Percentiles rank a stretch among this genome's conserved stretches.
Conservation (phyloP, 2,888 invertebrate genomes). For the Lochmaea crataegi region DNA sequence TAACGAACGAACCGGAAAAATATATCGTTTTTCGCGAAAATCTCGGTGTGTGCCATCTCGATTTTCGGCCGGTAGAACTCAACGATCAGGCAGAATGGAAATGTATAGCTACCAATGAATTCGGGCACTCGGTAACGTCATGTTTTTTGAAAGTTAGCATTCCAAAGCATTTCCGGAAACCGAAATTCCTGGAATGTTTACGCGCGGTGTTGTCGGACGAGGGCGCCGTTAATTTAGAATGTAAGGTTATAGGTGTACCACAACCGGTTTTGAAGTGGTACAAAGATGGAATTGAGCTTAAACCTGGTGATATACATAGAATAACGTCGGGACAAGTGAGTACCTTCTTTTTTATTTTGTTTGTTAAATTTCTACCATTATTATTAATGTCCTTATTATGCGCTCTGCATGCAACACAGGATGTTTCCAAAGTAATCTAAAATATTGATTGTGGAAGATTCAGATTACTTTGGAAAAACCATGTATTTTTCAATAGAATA, state of each 20-base stretch:
- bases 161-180: conserved; percentile 90
- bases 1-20: conserved; percentile 75
- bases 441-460: too few species aligned
- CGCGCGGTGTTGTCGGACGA: conserved; percentile 88
- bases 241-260: conserved; percentile 92
- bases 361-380: neutral
- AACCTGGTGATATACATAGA: conserved; percentile 91
- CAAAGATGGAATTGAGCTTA: conserved; percentile 89
- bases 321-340: conserved; percentile 84
- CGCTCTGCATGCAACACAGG: too few species aligned
- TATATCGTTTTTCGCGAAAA: conserved; percentile 77
- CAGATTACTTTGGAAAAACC: too few species aligned
- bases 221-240: conserved; percentile 89
- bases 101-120: conserved; percentile 89
- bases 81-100: conserved; percentile 93
- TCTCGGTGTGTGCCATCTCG: conserved; percentile 78
- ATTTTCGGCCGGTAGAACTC: conserved; percentile 80
- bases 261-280: conserved; percentile 93
- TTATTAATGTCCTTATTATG: neutral
- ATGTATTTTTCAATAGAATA: neutral
- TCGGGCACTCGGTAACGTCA: conserved; percentile 88
- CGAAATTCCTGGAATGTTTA: conserved; percentile 86
- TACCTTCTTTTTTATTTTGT: conserved; percentile 31
- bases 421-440: too few species aligned
- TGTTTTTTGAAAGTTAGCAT: conserved; percentile 87